phyloP scores from a whole-genome alignment of 2,113 vertebrate genomes.

The Antennarius striatus region DNA sequence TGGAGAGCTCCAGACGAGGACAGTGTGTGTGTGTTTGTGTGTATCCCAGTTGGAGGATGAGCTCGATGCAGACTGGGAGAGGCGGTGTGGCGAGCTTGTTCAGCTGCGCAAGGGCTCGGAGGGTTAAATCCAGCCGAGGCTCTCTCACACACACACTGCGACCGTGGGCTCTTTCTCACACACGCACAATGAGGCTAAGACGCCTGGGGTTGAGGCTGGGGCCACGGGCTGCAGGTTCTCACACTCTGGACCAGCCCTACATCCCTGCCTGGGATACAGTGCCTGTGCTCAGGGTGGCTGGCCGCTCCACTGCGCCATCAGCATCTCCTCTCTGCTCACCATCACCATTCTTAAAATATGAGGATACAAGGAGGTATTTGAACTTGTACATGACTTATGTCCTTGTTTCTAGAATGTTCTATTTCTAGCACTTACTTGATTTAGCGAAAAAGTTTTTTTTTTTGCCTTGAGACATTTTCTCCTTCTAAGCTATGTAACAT shows the following conservation, averaged over 20 bases:
- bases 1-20: conserved; percentile 60
- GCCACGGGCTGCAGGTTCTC: conserved; percentile 67
- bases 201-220: conserved; percentile 59
- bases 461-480: neutral
- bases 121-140: conserved; percentile 73
- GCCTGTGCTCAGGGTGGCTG: conserved; percentile 52
- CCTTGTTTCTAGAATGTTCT: too few species aligned
- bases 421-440: too few species aligned
- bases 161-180: conserved; percentile 49
- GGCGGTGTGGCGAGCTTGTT: conserved; percentile 71
- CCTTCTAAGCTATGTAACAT: neutral
- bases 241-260: conserved; percentile 61
- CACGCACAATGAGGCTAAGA: conserved; percentile 57
- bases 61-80: conserved; percentile 54
- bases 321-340: conserved; percentile 15
- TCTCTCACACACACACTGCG: conserved; percentile 45
- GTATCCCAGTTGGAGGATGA: conserved; percentile 65
- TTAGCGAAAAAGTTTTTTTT: neutral
- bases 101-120: conserved; percentile 75
- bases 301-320: conserved; percentile 51
- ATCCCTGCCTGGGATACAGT: conserved; percentile 46
- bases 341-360: conserved; percentile 44
- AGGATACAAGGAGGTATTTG: conserved; percentile 73
- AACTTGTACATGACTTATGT: conserved; percentile 1
- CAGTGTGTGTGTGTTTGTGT: conserved; percentile 61